Conservation (phyloP, 1,140 invertebrate species). For the Diorhabda carinulata region DNA sequence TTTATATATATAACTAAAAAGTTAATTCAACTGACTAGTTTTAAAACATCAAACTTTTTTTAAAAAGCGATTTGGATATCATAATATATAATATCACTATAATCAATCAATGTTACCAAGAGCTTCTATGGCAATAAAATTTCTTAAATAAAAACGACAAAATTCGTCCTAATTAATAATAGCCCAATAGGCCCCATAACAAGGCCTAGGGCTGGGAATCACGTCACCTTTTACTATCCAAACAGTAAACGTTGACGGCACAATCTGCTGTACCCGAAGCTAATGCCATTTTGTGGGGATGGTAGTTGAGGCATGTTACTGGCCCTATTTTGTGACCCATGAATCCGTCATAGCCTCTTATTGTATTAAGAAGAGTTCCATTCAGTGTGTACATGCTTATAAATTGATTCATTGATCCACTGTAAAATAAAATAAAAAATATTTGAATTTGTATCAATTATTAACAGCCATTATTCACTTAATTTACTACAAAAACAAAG, state of each 20-base stretch:
- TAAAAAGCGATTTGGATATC: no score
- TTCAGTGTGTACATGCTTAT: constrained; percentile 74
- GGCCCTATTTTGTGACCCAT: constrained; percentile 82
- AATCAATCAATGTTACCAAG: no score
- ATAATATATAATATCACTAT: no score
- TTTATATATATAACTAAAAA: no score
- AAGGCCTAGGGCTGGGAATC: constrained; percentile 39
- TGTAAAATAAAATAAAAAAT: constrained; percentile 48
- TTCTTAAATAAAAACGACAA: neutral
- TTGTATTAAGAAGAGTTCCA: constrained; percentile 66
- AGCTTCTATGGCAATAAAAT: no score
- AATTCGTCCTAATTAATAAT: neutral
- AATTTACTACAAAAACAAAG: no score
- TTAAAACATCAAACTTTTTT: no score
- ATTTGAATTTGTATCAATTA: neutral
- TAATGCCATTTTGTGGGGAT: constrained; percentile 72
- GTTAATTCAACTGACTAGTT: no score
- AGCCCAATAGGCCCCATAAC: constrained; percentile 30
- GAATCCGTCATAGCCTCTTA: constrained; percentile 88
- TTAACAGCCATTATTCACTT: no score
- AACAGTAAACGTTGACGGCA: constrained; percentile 71
- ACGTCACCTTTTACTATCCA: constrained; percentile 63
- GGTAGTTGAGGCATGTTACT: constrained; percentile 81
- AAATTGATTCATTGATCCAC: constrained; percentile 77
- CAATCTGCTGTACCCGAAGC: constrained; percentile 76